A percentile compares a stretch with the other conserved stretches of the same genome.
These are phyloP conservation scores for Phenganax marumi DNA, from an alignment of 92 coral and sea anemone genomes.

Conservation along the genomic window DNA sequence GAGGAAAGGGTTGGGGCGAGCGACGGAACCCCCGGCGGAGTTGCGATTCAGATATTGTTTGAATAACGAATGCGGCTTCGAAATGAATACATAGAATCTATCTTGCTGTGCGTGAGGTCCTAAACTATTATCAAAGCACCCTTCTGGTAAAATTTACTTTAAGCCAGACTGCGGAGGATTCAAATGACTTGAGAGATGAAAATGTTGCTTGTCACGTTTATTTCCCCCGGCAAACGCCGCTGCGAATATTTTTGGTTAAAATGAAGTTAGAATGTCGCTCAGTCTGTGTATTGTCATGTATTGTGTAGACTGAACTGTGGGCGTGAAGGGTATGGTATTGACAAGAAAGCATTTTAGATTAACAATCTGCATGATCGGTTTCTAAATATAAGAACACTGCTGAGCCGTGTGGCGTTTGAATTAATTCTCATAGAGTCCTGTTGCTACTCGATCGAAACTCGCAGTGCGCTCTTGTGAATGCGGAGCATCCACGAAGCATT, in stretches of 20 bases:
- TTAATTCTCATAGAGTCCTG: conserved; percentile 15
- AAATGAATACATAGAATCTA: conserved; percentile 23
- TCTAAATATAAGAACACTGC: conserved; percentile 23
- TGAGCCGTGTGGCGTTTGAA: conserved; percentile 39
- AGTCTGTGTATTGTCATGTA: background rate
- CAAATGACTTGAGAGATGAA: too few species aligned
- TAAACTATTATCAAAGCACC: background rate
- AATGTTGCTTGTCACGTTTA: too few species aligned
- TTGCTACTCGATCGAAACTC: conserved; percentile 6
- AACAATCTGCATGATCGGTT: conserved; percentile 10
- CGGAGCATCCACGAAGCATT: too few species aligned
- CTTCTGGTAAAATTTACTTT: too few species aligned
- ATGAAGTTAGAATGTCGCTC: background rate
- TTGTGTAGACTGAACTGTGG: conserved; percentile 9
- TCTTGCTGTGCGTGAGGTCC: conserved; percentile 23
- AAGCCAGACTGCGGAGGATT: too few species aligned
- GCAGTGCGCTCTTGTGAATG: too few species aligned
- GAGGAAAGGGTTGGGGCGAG: conserved; percentile 26
- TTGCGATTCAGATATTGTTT: conserved; percentile 11
- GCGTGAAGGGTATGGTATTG: conserved; percentile 9
- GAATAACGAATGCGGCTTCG: background rate
- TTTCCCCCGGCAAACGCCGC: too few species aligned
- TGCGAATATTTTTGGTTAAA: too few species aligned
- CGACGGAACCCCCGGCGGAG: conserved; percentile 23
- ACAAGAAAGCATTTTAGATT: conserved; percentile 36